phyloP scores from a whole-genome alignment of 2,113 vertebrate genomes.

The Psephotus haematonotus region DNA sequence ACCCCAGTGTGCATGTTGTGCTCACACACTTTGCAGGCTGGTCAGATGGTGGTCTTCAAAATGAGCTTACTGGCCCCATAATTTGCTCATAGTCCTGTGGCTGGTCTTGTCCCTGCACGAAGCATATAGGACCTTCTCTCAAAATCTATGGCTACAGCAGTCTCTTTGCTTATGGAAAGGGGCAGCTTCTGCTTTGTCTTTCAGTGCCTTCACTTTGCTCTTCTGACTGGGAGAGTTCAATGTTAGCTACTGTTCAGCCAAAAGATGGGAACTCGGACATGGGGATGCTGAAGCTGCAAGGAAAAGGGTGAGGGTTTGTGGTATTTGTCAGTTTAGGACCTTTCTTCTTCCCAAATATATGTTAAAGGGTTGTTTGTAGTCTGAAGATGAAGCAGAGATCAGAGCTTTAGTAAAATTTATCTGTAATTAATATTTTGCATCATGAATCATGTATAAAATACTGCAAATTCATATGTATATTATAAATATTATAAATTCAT shows the following conservation, averaged over 20 bases:
- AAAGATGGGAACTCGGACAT: accelerated
- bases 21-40: background rate
- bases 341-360: background rate
- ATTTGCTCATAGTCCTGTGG: accelerated
- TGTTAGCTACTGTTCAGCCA: background rate
- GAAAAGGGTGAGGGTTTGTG: background rate
- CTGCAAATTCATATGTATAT: constrained; percentile 24
- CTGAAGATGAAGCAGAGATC: background rate
- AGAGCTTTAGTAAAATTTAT: constrained; percentile 13
- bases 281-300: background rate
- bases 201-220: accelerated
- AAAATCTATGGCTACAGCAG: accelerated
- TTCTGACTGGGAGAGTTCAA: background rate
- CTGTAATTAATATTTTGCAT: constrained; percentile 59
- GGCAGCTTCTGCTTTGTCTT: background rate
- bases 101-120: accelerated
- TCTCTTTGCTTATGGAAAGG: background rate
- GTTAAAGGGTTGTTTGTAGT: constrained; percentile 22
- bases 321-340: background rate
- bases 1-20: accelerated
- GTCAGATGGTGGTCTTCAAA: too few relatives aligned
- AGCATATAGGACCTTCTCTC: background rate
- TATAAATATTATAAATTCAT: constrained; percentile 13
- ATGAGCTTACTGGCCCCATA: background rate
- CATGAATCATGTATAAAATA: constrained; percentile 59